phyloP scores from a whole-genome alignment of 2,113 vertebrate species.

The Caranx melampygus region DNA sequence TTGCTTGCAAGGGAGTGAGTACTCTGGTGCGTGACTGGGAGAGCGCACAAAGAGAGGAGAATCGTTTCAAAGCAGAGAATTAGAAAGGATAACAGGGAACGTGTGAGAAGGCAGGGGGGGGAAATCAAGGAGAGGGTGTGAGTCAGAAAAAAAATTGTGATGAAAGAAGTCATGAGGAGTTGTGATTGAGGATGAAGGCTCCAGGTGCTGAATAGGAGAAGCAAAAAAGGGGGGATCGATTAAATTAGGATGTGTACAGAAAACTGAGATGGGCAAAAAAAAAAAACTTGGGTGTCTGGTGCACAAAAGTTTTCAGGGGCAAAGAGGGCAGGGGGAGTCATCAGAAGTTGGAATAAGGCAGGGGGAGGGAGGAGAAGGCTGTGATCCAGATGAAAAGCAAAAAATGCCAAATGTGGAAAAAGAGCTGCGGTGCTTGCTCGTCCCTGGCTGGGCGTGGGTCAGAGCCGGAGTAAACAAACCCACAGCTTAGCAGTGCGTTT shows the following conservation, averaged over 20 bases:
- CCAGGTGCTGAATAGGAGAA: conserved; percentile 20
- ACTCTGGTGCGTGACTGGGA: conserved; percentile 46
- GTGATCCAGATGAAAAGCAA: conserved; percentile 74
- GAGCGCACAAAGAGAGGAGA: conserved; percentile 25
- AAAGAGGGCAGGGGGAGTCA: conserved; percentile 51
- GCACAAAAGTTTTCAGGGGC: conserved; percentile 52
- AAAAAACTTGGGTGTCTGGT: conserved; percentile 18
- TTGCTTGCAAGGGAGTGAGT: conserved; percentile 13
- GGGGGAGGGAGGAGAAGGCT: conserved; percentile 47
- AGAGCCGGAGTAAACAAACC: conserved; percentile 82
- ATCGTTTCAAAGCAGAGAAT: conserved; percentile 56
- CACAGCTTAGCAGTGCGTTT: conserved; percentile 77
- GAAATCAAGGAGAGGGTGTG: conserved; percentile 22
- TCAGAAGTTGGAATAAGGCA: conserved; percentile 31
- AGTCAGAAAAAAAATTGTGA: conserved; percentile 21
- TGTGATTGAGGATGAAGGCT: conserved; percentile 20
- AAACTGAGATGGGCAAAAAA: conserved; percentile 12
- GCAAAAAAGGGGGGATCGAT: conserved; percentile 16
- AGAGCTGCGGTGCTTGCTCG: conserved; percentile 55
- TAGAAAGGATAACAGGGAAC: conserved; percentile 42
- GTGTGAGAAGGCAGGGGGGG: conserved; percentile 31
- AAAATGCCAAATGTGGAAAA: conserved; percentile 63
- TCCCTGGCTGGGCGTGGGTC: conserved; percentile 74
- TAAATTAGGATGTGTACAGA: not conserved
- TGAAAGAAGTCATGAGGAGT: conserved; percentile 33